Evolutionary conservation across 2,113 vertebrate genomes (phyloP).

Genomic region (Pteronura brasiliensis): DNA sequence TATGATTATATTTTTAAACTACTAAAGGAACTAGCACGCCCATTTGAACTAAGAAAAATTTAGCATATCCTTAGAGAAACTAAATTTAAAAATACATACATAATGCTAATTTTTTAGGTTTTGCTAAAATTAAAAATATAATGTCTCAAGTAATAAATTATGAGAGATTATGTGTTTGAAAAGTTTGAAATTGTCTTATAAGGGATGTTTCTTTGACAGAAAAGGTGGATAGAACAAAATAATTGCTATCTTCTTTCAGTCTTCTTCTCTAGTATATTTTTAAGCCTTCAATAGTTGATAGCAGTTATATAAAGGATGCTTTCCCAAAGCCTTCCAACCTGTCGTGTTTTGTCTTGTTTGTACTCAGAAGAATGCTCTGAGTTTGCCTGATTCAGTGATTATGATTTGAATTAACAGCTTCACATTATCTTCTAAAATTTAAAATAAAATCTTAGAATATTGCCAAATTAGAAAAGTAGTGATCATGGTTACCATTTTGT

Average conservation of each 20-base stretch:
- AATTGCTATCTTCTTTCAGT: not conserved
- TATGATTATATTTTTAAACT: constrained; percentile 9
- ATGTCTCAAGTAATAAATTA: not conserved
- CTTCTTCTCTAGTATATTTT: not conserved
- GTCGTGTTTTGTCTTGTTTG: constrained; percentile 12
- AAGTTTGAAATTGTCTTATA: not conserved
- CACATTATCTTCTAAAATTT: not conserved
- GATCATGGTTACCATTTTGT: not conserved
- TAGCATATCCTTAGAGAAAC: not conserved
- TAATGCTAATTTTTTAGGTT: not conserved
- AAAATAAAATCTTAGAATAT: not conserved
- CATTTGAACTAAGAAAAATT: not conserved
- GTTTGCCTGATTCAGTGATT: not conserved
- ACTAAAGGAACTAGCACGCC: not conserved
- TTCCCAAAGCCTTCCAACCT: not conserved
- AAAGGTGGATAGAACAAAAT: not conserved
- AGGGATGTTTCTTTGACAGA: not conserved
- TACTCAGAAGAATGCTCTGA: not conserved
- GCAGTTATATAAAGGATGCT: not conserved
- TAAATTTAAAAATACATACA: not conserved
- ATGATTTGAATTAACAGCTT: constrained; percentile 35
- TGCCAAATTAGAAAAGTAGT: not conserved
- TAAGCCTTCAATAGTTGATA: not conserved
- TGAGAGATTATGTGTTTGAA: not conserved
- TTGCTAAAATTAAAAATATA: constrained; percentile 12